Conservation (phyloP, 1,140 invertebrate genomes). For the Melitaea cinxia region DNA sequence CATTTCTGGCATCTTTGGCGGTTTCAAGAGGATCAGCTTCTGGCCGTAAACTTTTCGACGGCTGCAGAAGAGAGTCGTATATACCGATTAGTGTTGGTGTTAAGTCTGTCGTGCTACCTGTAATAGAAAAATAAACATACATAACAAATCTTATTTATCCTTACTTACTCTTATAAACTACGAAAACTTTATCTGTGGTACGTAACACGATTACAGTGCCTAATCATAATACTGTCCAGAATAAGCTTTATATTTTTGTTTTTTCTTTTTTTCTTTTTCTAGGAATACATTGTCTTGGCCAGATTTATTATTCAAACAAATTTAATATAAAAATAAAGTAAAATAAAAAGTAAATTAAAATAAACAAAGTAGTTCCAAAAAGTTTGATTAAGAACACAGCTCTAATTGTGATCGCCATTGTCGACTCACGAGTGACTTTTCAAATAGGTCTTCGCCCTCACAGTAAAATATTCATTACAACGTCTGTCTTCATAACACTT, state of each 20-base stretch:
- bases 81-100: constrained; percentile 83
- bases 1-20: constrained; percentile 75
- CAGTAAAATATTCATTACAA: background rate
- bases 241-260: no score
- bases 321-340: no score
- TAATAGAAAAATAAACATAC: constrained; percentile 50
- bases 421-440: background rate
- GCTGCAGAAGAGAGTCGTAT: constrained; percentile 80
- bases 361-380: no score
- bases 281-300: no score
- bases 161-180: no score
- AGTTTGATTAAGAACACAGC: background rate
- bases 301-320: no score
- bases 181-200: no score
- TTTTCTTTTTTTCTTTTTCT: no score
- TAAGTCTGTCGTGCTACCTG: constrained; percentile 84
- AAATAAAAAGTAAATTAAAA: no score
- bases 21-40: constrained; percentile 62
- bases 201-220: no score
- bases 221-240: no score
- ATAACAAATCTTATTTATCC: background rate
- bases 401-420: background rate
- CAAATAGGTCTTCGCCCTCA: background rate
- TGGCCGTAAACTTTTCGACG: constrained; percentile 62
- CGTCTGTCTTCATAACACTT: background rate